A percentile compares a stretch with the other conserved stretches of the same genome.
Evolutionary conservation across 2,113 vertebrate species (phyloP).

Genomic region (Bubo blakistoni): DNA sequence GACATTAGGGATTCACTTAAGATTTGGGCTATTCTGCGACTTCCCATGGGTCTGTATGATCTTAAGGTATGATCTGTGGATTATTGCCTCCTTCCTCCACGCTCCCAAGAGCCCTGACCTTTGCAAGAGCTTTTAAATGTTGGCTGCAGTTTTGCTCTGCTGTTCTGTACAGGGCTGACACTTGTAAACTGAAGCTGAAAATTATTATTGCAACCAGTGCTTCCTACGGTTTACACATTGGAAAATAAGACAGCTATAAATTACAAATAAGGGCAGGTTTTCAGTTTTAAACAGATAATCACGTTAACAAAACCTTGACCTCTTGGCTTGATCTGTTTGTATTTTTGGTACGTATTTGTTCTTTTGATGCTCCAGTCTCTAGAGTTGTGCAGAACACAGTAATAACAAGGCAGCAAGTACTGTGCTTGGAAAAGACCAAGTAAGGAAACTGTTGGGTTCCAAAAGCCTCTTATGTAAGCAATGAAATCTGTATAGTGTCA

Average conservation of each 20-base stretch:
- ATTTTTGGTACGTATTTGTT: not conserved
- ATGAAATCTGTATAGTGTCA: not conserved
- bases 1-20: not conserved
- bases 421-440: conserved; percentile 1
- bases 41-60: not conserved
- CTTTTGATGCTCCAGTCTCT: not conserved
- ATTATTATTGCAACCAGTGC: not conserved
- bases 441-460: not conserved
- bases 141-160: not conserved
- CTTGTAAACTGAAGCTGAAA: not conserved
- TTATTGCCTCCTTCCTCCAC: not conserved
- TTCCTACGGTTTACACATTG: not conserved
- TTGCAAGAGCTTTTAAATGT: not conserved
- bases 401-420: not conserved
- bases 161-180: not conserved
- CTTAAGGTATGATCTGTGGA: not conserved
- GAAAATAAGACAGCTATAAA: not conserved
- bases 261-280: not conserved
- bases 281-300: not conserved
- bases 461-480: not conserved
- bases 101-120: not conserved
- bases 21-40: not conserved
- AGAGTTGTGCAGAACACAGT: not conserved
- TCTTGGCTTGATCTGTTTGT: not conserved
- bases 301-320: not conserved